Conservation (phyloP, 1,140 invertebrate genomes). For the Bombus breviceps region DNA sequence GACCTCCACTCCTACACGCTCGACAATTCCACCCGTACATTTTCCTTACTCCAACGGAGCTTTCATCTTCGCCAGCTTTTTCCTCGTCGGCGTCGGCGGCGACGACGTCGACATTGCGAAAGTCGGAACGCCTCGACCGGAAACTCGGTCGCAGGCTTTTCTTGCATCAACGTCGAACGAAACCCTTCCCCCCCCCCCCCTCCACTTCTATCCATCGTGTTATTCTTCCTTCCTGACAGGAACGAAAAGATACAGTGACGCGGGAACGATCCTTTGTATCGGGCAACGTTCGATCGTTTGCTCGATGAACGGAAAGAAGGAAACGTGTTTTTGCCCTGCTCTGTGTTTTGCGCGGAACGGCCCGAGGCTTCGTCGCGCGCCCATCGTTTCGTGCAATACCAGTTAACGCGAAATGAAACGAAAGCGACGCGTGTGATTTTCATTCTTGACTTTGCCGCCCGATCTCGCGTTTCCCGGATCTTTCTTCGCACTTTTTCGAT, state of each 20-base stretch:
- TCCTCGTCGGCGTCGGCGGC: neutral
- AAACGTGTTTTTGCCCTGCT: neutral
- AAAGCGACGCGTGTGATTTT: neutral
- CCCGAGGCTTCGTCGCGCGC: neutral
- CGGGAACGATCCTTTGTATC: slow-evolving; percentile 32
- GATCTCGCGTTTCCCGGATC: no score
- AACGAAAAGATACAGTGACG: slow-evolving; percentile 10
- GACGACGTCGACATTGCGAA: slow-evolving; percentile 2
- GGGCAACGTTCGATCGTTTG: slow-evolving; percentile 2
- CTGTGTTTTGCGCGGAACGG: neutral
- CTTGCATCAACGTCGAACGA: slow-evolving; percentile 17
- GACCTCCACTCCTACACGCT: neutral
- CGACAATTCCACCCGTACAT: slow-evolving; percentile 8
- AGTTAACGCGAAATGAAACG: neutral
- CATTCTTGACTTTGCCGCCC: no score
- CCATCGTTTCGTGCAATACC: neutral
- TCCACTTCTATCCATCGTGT: neutral
- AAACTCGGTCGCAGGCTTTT: slow-evolving; percentile 33
- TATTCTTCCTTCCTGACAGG: neutral
- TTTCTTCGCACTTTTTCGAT: no score
- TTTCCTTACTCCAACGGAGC: slow-evolving; percentile 29
- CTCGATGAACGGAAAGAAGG: neutral
- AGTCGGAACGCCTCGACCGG: slow-evolving; percentile 30
- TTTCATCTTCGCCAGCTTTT: slow-evolving; percentile 38
- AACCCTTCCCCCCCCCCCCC: neutral